Evolutionary conservation across 2,113 vertebrate genomes (phyloP).

Genomic region (Rhynchopsitta pachyrhyncha): DNA sequence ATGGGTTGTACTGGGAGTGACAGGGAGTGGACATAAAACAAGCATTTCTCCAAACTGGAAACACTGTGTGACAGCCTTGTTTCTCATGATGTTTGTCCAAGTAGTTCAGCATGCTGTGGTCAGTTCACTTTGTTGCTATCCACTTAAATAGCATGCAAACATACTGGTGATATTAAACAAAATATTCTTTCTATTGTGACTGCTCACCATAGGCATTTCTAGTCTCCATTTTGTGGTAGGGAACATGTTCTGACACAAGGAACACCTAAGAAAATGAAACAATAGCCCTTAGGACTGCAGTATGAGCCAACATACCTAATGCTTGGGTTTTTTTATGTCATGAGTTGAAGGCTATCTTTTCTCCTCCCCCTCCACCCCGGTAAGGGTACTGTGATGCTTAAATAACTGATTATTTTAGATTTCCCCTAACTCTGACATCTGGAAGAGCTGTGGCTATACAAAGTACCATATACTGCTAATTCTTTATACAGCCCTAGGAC

Average conservation of each 20-base stretch:
- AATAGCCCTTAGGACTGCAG: neutral
- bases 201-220: neutral
- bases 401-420: neutral
- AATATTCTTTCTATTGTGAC: neutral
- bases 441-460: neutral
- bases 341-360: neutral
- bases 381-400: neutral
- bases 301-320: neutral
- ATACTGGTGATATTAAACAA: neutral
- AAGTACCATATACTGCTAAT: neutral
- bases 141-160: neutral
- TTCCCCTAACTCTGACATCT: neutral
- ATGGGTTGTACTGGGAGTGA: neutral
- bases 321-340: neutral
- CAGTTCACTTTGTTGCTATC: neutral
- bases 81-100: neutral
- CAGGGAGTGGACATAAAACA: neutral
- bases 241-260: neutral
- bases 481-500: neutral
- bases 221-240: neutral
- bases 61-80: neutral
- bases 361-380: rapidly evolving
- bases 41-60: neutral
- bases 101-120: neutral
- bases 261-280: neutral